Base-by-base conservation (phyloP, 2,113 vertebrate species). In the Acanthochromis polyacanthus region DNA sequence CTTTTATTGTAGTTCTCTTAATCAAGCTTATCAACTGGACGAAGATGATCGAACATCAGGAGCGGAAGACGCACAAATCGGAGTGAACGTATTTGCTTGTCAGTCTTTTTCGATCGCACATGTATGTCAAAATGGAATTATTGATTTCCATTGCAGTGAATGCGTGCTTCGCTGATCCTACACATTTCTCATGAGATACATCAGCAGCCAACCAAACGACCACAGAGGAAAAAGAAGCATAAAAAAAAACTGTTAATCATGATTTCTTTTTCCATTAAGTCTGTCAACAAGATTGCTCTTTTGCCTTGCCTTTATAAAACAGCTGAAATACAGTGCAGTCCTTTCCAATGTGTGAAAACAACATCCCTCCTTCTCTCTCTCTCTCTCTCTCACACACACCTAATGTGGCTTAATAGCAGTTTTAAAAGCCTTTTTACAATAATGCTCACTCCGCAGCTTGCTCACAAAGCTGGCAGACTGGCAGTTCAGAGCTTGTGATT, bases 361-460 rank as follows among this genome's bases (percentile, higher is more conserved):
- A 75, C 70, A 71, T 57, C 65, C 60, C 63, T 80, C 50, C 22
- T 80, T 25, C 22, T 61, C 32, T 36, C 32, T 9, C 32, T 9
- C 32, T 9, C 32, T 8, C 32, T 4, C 30, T 4, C 30, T 5
- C 55, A 48, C 30, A 74, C 52, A 70, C 69, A 83, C 80, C 65
- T 82, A 85, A 80, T 82, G 82, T 82, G 71, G 74, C 77, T 88
- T 93, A 85, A 88, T 89, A 84, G 83, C 30, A 64, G 76, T 83
- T 89, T 89, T 91, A 90, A 91, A 92, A 70, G 67, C 36, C 65
- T 80, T 87, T 93, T 93, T 91, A 90, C 86, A 90, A 90, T 91
- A 89, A 78, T 52, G 80, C 81, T 87, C 84, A 85, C 82, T 90
- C 87, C 46, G 70, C 87, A 82, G 82, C 81, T 89, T 69, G 77